Evolutionary conservation across 2,113 vertebrate species (phyloP), one percentile per base, ranked within the genome.

Genomic region (Cryptotis parvus): DNA sequence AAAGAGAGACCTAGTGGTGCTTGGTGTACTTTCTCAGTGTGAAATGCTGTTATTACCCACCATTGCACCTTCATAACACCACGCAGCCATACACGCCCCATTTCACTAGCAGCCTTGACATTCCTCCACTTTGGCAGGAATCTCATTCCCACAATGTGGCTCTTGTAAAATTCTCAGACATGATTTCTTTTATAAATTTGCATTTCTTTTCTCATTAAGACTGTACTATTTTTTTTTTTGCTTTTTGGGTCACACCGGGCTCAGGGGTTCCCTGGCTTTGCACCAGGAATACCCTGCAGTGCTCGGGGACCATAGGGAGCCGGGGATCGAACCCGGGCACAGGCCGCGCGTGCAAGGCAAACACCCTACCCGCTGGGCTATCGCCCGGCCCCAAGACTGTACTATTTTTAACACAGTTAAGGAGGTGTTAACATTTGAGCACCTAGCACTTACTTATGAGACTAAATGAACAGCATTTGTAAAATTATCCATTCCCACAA

Each of bases 401-500:
- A n/a, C n/a, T n/a, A n/a, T n/a, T n/a, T 58, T 58, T 58, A 58
- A 58, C 55, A 20, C 55, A 58, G 55, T 58, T 58, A 58, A 7
- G 24, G 55, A 22, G 22, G 18, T 58, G 55, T 58, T 58, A 58
- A 58, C 55, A 58, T 58, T 58, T 58, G 55, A 39, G 29, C 10
- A 93, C 63, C 52, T 12, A 93, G 15, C 20, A 52, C 52, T 93
- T 91, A 45, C 74, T 91, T 90, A 27, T 87, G 58, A 37, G 9
- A 89, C 77, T 83, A 43, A 78, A 26, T 55, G 6, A 16, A 75
- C 29, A 87, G 11, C 18, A 33, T 79, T 82, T 41, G 74, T 49
- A 41, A 75, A 66, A 35, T 69, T 72, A 79, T n/a, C 22, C 22
- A 55, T 69, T 87, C 49, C 37, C 43, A 49, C 55, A n/a, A n/a